These are phyloP conservation scores for Cavia aperea DNA, from an alignment of 2,113 vertebrate genomes.

Conservation along the genomic window DNA sequence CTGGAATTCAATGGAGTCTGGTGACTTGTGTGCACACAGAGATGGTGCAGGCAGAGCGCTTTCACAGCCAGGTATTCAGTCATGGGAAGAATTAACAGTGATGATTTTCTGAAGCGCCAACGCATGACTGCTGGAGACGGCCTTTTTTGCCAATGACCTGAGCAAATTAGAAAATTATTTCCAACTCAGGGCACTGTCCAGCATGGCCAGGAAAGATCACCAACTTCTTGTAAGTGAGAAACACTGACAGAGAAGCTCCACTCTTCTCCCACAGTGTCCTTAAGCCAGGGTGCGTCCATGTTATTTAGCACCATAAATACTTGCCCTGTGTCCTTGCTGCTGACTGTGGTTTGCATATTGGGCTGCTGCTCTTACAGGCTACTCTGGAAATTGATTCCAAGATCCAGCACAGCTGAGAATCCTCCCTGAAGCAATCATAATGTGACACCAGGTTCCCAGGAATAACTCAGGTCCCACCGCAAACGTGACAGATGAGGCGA, in stretches of 20 bases:
- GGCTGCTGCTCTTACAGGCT: background rate
- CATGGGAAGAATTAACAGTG: no score
- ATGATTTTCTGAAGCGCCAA: background rate
- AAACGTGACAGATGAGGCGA: fast-evolving
- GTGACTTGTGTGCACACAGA: background rate
- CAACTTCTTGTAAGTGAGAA: background rate
- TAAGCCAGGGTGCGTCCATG: slow-evolving; percentile 64
- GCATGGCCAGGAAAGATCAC: background rate
- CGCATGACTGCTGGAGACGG: background rate
- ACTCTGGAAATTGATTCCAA: background rate
- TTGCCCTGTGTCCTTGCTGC: slow-evolving; percentile 55
- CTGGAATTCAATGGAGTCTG: background rate
- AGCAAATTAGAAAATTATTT: background rate
- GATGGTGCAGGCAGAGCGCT: no score
- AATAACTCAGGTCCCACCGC: background rate
- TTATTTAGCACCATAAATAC: slow-evolving; percentile 76
- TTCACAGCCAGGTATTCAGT: background rate
- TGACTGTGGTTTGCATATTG: slow-evolving; percentile 13
- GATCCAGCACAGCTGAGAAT: background rate
- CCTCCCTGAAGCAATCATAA: fast-evolving
- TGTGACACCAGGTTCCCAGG: fast-evolving
- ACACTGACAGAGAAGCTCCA: background rate
- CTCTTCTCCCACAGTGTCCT: slow-evolving; percentile 49
- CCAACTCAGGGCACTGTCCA: background rate
- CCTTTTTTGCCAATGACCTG: background rate